Conservation (phyloP, 2,113 vertebrate species). For the Notothenia rossii region DNA sequence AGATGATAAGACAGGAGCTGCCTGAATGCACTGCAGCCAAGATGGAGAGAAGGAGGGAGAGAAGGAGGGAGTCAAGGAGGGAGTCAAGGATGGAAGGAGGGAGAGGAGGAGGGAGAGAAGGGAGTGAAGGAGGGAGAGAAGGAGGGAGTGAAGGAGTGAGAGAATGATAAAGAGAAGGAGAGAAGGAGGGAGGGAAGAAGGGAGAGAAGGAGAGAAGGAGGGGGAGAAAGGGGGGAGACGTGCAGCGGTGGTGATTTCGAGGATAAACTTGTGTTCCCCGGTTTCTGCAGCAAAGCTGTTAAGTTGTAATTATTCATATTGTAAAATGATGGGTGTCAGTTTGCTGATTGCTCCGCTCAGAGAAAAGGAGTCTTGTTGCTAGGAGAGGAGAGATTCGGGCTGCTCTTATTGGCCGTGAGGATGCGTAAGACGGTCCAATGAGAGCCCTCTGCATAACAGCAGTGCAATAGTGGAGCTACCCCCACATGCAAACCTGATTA, state of each 20-base stretch:
- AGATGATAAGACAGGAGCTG: constrained; percentile 89
- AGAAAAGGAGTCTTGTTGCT: constrained; percentile 91
- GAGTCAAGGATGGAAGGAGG: too few species aligned
- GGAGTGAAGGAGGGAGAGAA: constrained; percentile 10
- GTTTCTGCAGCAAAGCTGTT: constrained; percentile 75
- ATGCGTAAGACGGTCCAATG: constrained; percentile 86
- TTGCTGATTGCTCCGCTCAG: constrained; percentile 83
- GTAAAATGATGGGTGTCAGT: constrained; percentile 91
- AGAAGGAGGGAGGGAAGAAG: constrained; percentile 25
- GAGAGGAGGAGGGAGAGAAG: too few species aligned
- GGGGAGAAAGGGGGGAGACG: too few species aligned
- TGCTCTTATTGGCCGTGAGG: constrained; percentile 84
- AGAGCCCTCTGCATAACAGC: constrained; percentile 56
- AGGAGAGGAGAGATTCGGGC: constrained; percentile 88
- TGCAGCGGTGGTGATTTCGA: constrained; percentile 17
- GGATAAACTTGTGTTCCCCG: constrained; percentile 74
- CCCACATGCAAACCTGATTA: constrained; percentile 86
- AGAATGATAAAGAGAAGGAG: constrained; percentile 27
- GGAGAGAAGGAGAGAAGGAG: constrained; percentile 62
- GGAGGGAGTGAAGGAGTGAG: too few species aligned
- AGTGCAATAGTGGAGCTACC: constrained; percentile 70
- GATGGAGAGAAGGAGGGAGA: constrained; percentile 66
- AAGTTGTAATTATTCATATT: constrained; percentile 88
- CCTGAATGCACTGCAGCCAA: constrained; percentile 86
- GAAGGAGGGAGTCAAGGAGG: too few species aligned